Conservation (phyloP, 2,797 vertebrate species). For the Hydrolagus colliei region DNA sequence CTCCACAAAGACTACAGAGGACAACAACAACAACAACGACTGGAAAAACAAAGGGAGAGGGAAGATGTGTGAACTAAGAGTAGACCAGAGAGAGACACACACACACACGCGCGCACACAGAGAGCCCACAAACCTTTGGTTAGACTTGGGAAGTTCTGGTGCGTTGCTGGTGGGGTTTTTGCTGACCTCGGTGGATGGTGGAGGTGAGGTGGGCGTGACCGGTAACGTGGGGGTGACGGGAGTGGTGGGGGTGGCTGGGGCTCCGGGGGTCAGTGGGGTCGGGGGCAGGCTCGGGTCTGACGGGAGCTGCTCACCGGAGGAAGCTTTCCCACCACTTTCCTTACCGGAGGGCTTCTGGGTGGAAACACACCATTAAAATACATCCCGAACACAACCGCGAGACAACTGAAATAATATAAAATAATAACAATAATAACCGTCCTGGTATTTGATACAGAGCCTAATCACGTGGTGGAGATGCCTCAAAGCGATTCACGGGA, state of each 20-base stretch:
- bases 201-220: constrained; percentile 62
- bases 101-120: fast-evolving
- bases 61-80: background rate
- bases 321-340: constrained; percentile 66
- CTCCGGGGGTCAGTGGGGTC: constrained; percentile 63
- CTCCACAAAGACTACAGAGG: too few relatives aligned
- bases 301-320: constrained; percentile 59
- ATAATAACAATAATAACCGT: too few relatives aligned
- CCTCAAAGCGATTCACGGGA: too few relatives aligned
- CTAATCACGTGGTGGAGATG: too few relatives aligned
- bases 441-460: too few relatives aligned
- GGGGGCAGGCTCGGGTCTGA: constrained; percentile 58
- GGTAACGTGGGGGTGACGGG: constrained; percentile 79
- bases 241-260: constrained; percentile 64
- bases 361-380: constrained; percentile 7
- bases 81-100: too few relatives aligned
- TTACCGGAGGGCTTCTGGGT: constrained; percentile 81
- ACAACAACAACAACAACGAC: too few relatives aligned
- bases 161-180: constrained; percentile 56
- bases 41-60: too few relatives aligned
- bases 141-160: constrained; percentile 74
- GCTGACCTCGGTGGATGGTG: constrained; percentile 58
- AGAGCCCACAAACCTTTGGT: constrained; percentile 63
- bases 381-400: background rate
- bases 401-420: too few relatives aligned